Evolutionary conservation across 2,888 invertebrate species (phyloP).

Genomic region (Drosophila lacicola): DNA sequence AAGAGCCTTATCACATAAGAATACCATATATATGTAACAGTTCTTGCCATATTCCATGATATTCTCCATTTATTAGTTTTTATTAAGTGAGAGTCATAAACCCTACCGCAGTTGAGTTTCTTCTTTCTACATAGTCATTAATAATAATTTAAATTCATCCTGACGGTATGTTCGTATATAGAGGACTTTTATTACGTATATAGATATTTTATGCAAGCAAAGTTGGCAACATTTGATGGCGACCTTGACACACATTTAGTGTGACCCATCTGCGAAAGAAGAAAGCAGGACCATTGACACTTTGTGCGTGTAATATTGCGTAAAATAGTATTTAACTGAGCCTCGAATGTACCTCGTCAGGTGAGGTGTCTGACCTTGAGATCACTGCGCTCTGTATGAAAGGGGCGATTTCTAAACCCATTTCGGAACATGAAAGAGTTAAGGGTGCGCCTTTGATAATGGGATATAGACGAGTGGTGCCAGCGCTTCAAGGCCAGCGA

Average conservation of each 20-base stretch:
- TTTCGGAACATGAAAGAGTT: constrained; percentile 68
- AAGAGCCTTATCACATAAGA: too few relatives aligned
- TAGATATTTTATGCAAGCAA: neutral
- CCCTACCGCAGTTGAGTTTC: too few relatives aligned
- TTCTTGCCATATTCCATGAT: too few relatives aligned
- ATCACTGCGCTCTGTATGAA: constrained; percentile 2
- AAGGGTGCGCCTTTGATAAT: constrained; percentile 22
- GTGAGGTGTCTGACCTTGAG: constrained; percentile 69
- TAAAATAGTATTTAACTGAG: constrained; percentile 21
- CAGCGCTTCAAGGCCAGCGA: constrained; percentile 54
- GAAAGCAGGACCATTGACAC: neutral
- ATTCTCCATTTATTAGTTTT: too few relatives aligned
- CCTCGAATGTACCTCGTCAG: constrained; percentile 15
- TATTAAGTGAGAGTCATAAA: too few relatives aligned
- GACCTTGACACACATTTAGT: constrained; percentile 35
- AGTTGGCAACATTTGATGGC: constrained; percentile 13
- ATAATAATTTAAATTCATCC: too few relatives aligned
- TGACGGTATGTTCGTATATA: neutral
- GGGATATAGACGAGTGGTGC: constrained; percentile 5
- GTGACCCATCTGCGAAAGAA: constrained; percentile 6
- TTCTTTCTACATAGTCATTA: too few relatives aligned
- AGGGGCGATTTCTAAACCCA: constrained; percentile 63
- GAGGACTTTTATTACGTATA: neutral
- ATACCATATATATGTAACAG: too few relatives aligned
- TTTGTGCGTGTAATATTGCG: constrained; percentile 51